Conservation (phyloP, 2,888 invertebrate genomes). For the Polymixis flavicincta region DNA sequence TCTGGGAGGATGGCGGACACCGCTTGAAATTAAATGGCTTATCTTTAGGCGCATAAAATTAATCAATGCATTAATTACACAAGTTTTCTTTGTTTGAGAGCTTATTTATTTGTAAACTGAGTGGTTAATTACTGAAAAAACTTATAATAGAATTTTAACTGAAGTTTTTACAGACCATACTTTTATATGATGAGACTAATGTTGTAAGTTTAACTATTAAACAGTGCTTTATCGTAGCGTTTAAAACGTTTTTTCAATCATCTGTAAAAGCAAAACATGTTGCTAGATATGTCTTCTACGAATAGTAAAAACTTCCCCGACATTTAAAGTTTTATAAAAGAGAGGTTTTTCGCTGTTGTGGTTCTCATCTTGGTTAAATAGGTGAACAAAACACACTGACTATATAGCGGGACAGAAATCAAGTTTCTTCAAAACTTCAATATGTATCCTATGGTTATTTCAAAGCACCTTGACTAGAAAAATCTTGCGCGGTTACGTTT, state of each 20-base stretch:
- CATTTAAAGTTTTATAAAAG: background rate
- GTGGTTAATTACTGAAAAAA: background rate
- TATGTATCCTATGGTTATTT: no score
- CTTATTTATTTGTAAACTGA: slow-evolving; percentile 45
- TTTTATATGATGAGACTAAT: background rate
- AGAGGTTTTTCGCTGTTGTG: background rate
- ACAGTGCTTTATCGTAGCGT: background rate
- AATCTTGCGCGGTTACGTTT: background rate
- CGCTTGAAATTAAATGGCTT: slow-evolving; percentile 80
- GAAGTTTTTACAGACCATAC: background rate
- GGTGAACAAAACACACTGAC: background rate
- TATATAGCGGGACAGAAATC: background rate
- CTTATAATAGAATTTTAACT: background rate
- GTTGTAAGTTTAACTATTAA: background rate
- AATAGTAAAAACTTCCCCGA: background rate
- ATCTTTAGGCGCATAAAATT: slow-evolving; percentile 84
- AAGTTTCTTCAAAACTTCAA: background rate
- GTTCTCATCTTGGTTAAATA: background rate
- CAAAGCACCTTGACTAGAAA: background rate
- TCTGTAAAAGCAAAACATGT: background rate
- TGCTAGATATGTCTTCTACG: background rate
- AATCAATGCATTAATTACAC: slow-evolving; percentile 84
- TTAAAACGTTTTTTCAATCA: background rate
- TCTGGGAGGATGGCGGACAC: slow-evolving; percentile 73
- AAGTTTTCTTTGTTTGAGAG: slow-evolving; percentile 68